Evolutionary conservation across 2,797 vertebrate genomes (phyloP), one percentile per base, ranked within the genome.

Genomic region (Argentina silus): DNA sequence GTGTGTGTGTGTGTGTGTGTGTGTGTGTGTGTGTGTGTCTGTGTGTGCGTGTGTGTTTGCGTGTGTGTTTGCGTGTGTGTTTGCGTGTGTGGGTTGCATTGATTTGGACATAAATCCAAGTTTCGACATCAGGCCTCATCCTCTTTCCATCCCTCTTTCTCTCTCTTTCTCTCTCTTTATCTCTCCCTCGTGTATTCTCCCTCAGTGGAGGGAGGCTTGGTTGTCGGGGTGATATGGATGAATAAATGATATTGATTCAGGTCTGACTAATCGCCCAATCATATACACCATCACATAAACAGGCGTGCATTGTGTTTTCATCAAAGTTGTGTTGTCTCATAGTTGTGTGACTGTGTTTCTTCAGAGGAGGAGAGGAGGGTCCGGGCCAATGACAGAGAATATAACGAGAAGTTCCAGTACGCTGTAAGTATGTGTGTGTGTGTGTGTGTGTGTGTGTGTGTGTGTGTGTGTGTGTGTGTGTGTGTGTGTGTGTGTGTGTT

Each of bases 351-450:
- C 69, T 86, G 42, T 84, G 64, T 81, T 74, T 77, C 73, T 81
- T 36, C 86, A 98, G 97, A 98, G 95, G 96, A 97, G 92, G 96
- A 98, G 92, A 94, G 97, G 86, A 93, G 91, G 93, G 95, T 96
- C 61, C 91, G 93, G 87, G 96, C 96, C 80, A 97, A 98, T 0
- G 95, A 96, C 14, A 92, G 96, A 79, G 95, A 97, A 48, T 96
- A 97, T 92, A 98, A 98, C 1, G 97, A 98, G 86, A 98, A 95
- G 90, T 98, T 97, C 88, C 96, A 96, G 89, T 98, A 98, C 9
- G 96, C 96, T 78, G 97, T 98, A 85, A 96, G 96, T 78, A 2
- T 48, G 10, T 17, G 3, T 8, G 6, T n/a, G 36, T 48, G 44
- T 64, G 36, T 64, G 36, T 45, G 3, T 44, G 14, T 62, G 27